Base-by-base conservation (phyloP, 2,888 invertebrate species). In the Rhagium mordax region DNA sequence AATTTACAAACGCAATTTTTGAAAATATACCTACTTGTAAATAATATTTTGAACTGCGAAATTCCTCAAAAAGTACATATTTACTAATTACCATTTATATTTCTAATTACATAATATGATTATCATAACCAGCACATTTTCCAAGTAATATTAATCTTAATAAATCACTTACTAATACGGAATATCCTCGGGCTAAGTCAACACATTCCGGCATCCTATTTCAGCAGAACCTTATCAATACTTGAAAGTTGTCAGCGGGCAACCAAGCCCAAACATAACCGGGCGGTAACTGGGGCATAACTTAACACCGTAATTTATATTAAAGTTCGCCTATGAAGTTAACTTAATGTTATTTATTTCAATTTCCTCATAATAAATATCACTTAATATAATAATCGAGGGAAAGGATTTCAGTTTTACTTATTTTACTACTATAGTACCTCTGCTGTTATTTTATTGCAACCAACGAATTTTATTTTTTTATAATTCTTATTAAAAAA, bases 141-240 rank as follows among this genome's bases (percentile, higher is more conserved):
- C n/a, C n/a, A 33, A 16, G 59, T 20, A 59, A 59, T 41, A 59
- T 59, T 59, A 59, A 59, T 59, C 59, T 59, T 59, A 59, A 59
- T 59, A 59, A 59, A 59, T 24, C 29, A 24, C 33, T 29, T 16
- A 29, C 33, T 59, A 59, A 59, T 33, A 33, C 59, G 33, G 33
- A 13, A 15, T 8, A 59, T 59, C 59, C 21, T 24, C 53, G 21
- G 53, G 53, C 21, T 59, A 59, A 59, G 33, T 33, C 59, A 59
- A 59, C 59, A 59, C 59, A 59, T 59, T 59, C 59, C 29, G 24
- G n/a, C 3, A 33, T 53, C 59, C 59, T 33, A 59, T 41, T 59
- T 59, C 18, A 59, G 16, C 18, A 33, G 59, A 29, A 59, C 33
- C 59, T 59, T 59, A 59, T 59, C 59, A 59, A 59, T 59, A 59